phyloP scores from a whole-genome alignment of 2,797 vertebrate species.

The Melanitta fusca region DNA sequence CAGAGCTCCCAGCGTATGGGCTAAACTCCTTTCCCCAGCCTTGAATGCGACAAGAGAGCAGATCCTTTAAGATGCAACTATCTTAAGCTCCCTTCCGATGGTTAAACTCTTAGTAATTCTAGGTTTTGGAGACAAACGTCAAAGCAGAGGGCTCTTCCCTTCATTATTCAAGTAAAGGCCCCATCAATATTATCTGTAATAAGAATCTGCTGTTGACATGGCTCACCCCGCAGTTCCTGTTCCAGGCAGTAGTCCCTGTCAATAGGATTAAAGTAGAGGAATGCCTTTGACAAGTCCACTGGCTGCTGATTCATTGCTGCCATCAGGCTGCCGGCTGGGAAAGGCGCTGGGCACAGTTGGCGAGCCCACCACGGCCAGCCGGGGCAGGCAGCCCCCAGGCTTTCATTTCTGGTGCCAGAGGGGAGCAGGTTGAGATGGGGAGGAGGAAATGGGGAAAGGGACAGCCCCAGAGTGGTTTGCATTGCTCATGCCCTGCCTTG shows the following conservation, averaged over 20 bases:
- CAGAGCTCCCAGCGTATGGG: conserved; percentile 24
- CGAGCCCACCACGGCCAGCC: background rate
- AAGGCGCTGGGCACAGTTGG: background rate
- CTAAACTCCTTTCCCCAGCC: conserved; percentile 69
- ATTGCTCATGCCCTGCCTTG: rapidly evolving
- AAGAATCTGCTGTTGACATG: conserved; percentile 81
- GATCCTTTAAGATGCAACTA: conserved; percentile 79
- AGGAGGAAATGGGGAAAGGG: rapidly evolving
- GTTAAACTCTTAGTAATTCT: conserved; percentile 78
- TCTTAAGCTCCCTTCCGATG: conserved; percentile 73
- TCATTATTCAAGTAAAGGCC: conserved; percentile 79
- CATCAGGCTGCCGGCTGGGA: conserved; percentile 72
- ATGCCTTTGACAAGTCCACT: conserved; percentile 77
- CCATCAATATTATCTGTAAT: conserved; percentile 82
- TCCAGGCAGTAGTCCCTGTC: conserved; percentile 76
- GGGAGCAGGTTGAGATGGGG: background rate
- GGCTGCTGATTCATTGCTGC: conserved; percentile 76
- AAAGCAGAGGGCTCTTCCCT: conserved; percentile 80
- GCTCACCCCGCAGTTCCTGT: conserved; percentile 77
- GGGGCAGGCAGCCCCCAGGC: background rate
- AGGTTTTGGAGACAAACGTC: conserved; percentile 79
- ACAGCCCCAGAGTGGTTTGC: background rate
- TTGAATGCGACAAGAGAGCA: conserved; percentile 72
- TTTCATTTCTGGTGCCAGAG: background rate
- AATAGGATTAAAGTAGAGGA: conserved; percentile 80